A percentile compares a stretch with the other conserved stretches of the same genome.
These are phyloP conservation scores for Phacellophora camtschatica DNA, from an alignment of 30 jellyfish, hydroid and myxozoan genomes.

Conservation along the genomic window DNA sequence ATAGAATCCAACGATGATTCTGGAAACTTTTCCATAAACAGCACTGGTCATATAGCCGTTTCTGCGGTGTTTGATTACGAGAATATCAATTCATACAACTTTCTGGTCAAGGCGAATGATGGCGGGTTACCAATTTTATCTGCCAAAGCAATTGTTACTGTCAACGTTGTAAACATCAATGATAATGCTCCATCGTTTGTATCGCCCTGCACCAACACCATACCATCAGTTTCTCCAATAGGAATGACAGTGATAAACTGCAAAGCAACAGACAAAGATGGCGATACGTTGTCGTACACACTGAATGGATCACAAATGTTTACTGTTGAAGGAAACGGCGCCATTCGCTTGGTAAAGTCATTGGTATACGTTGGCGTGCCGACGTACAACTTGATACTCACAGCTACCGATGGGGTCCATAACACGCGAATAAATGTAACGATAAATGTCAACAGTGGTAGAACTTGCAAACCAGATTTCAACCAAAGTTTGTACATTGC, in stretches of 20 bases:
- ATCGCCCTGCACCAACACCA: conserved; percentile 15
- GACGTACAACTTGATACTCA: conserved; percentile 40
- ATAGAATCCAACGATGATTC: conserved; percentile 71
- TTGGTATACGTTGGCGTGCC: conserved; percentile 31
- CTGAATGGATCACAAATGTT: conserved; percentile 39
- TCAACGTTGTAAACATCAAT: conserved; percentile 63
- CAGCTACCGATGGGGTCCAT: conserved; percentile 65
- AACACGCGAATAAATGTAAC: background rate
- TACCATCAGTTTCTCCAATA: conserved; percentile 41
- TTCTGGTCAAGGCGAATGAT: conserved; percentile 78
- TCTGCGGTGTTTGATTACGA: conserved; percentile 72
- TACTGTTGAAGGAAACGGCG: conserved; percentile 73
- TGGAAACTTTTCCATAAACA: conserved; percentile 55
- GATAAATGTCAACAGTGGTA: conserved; percentile 1
- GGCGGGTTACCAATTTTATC: conserved; percentile 33
- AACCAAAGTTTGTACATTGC: conserved; percentile 45
- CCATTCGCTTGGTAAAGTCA: conserved; percentile 14
- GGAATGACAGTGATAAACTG: conserved; percentile 42
- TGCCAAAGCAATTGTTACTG: conserved; percentile 56
- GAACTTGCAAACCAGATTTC: conserved; percentile 66
- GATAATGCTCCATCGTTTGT: conserved; percentile 81
- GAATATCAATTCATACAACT: conserved; percentile 31
- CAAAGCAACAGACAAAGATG: conserved; percentile 71
- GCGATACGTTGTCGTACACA: background rate
- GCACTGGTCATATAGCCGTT: conserved; percentile 53